Base-by-base conservation (phyloP, 1,140 invertebrate species). In the Zaprionus camerounensis region DNA sequence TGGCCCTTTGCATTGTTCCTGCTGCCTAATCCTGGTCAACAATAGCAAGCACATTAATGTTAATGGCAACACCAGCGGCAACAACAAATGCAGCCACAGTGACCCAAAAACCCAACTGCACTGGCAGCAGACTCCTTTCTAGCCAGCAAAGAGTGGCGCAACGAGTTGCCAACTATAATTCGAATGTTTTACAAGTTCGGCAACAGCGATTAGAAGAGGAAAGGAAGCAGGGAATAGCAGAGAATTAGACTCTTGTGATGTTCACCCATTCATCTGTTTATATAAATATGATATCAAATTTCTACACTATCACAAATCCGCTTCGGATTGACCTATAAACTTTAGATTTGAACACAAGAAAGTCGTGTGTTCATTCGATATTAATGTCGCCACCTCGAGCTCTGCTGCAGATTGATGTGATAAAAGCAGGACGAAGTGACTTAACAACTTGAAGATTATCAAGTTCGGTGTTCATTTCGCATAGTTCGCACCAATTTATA, bases 61-160 rank as follows among this genome's bases (percentile, higher is more conserved):
- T 81, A 84, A 77, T 80, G 82, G 82, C 75, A 84, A 84, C 82
- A 84, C 82, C 74, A 80, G 82, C 81, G 82, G 82, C 78, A 78
- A 63, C 62, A 38, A 73, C 57, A 74, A 58, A 53, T 49, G 57
- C 70, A 38, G 71, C 76, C 55, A 80, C 82, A 81, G 82, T 85
- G 78, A 85, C 82, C 82, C 82, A 81, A 86, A 86, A 82, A 85
- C 51, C 26, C 20, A 51, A 58, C 26, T 66, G 62, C 56, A 57
- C 24, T 53, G 34, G 12, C 67, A 55, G 53, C n/a, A 55, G 57
- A 55, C 66, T 69, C 36, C 44, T 15, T 36, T 57, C 31, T 34
- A 34, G 31, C 31, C 9, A 2, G 31, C 31, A 9, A 9, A 9
- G 9, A 34, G 31, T 34, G 31, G 31, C 31, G 31, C 31, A 34